These are phyloP conservation scores for Dryoscopus gambensis DNA, from an alignment of 2,113 vertebrate genomes.

Conservation along the genomic window DNA sequence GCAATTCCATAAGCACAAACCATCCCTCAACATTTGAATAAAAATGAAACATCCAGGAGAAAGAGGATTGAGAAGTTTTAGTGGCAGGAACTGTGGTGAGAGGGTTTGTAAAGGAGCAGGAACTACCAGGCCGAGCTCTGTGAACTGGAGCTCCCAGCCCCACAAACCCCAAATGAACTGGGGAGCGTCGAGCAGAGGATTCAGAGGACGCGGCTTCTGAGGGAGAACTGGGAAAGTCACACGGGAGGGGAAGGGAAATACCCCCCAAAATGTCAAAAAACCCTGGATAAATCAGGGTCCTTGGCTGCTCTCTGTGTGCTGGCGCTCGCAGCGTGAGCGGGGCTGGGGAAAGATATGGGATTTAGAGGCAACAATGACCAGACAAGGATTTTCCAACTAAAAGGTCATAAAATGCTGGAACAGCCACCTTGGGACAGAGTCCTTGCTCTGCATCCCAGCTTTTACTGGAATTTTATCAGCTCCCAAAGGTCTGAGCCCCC, in stretches of 20 bases:
- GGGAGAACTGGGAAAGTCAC: neutral
- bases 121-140: neutral
- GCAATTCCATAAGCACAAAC: neutral
- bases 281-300: neutral
- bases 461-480: neutral
- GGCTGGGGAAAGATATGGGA: neutral
- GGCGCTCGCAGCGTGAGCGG: fast-evolving
- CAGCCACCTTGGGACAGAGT: fast-evolving
- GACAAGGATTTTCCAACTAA: neutral
- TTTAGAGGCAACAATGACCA: neutral
- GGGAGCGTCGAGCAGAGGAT: neutral
- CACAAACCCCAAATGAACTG: neutral
- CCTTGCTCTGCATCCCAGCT: neutral
- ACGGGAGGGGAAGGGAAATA: neutral
- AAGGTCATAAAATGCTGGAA: neutral
- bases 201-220: neutral
- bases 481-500: neutral
- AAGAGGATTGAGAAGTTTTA: neutral
- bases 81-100: neutral
- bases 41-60: neutral
- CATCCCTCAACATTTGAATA: fast-evolving
- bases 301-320: neutral
- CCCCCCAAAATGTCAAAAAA: neutral
- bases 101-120: neutral
- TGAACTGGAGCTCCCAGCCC: neutral